These are phyloP conservation scores for Petrophora chlorosata DNA, from an alignment of 2,888 invertebrate species.

Conservation along the genomic window DNA sequence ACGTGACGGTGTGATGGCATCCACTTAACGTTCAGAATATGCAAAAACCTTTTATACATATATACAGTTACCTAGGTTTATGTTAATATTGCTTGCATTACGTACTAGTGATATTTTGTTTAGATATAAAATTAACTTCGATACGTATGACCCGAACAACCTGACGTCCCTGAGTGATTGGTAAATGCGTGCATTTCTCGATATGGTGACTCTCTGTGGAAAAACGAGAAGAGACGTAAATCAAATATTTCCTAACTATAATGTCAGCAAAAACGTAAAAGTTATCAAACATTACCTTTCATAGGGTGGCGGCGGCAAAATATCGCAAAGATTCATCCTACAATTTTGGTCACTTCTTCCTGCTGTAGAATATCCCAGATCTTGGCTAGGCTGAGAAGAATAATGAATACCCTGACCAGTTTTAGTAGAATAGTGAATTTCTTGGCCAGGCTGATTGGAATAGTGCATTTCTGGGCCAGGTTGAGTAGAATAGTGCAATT, in stretches of 20 bases:
- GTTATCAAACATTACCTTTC: conserved; percentile 64
- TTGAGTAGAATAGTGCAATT: conserved; percentile 7
- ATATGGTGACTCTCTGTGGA: conserved; percentile 72
- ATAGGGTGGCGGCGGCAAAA: conserved; percentile 74
- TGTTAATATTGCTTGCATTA: conserved; percentile 78
- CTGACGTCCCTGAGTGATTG: conserved; percentile 75
- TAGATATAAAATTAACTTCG: conserved; percentile 67
- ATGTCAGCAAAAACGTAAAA: too few species aligned
- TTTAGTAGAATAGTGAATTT: conserved; percentile 4
- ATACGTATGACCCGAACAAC: conserved; percentile 76
- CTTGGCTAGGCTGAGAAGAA: conserved; percentile 40
- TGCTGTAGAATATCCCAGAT: conserved; percentile 57
- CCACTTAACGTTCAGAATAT: conserved; percentile 50
- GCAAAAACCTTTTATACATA: conserved; percentile 65
- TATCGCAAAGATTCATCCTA: conserved; percentile 79
- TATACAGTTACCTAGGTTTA: conserved; percentile 62
- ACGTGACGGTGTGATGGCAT: conserved; percentile 51
- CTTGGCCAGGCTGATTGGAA: conserved; percentile 7
- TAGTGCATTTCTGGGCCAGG: conserved; percentile 6
- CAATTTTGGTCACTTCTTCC: conserved; percentile 70
- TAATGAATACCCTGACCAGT: conserved; percentile 43
- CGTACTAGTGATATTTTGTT: conserved; percentile 73
- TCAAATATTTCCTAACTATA: too few species aligned
- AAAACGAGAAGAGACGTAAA: neutral
- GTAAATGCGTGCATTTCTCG: conserved; percentile 72